Evolutionary conservation across 64 coral and sea anemone genomes (phyloP), one percentile per base, ranked within the genome.

Genomic region (Catalaphyllia jardinei): DNA sequence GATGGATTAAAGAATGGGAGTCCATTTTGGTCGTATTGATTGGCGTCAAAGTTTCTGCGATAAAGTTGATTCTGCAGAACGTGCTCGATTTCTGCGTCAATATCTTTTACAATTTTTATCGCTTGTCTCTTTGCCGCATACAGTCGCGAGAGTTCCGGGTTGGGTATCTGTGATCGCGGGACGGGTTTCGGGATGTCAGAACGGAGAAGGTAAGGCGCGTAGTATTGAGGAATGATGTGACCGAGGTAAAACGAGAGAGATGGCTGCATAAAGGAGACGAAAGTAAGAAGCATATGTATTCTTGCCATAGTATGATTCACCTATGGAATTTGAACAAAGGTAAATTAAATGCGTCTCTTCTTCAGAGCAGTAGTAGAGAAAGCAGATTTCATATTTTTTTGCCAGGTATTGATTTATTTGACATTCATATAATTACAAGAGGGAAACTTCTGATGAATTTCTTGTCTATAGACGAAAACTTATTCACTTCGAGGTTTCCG

Each of bases 91-190:
- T 84, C 81, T 4, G 81, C 65, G 39, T 84, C 63, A 19, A 84
- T 71, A 71, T 84, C 81, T 19, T 84, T 84, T 18, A 33, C 35
- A 50, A 84, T 84, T 67, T 51, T 84, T 10, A 84, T 39, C 8
- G 81, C 81, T 71, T 84, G 81, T 22, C 51, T 84, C 62, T 42
- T 64, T 51, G 81, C 81, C n/a, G 65, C 17, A 50, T 69, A 39
- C 62, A 84, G 42, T 51, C 42, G 81, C 8, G 81, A 9, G 22
- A 84, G 63, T 25, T 71, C 62, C 20, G 81, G 62, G 81, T 49
- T 63, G 46, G 10, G 3, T 24, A 51, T 24, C 14, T 20, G 11
- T 71, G 63, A 69, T 25, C 22, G 81, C 15, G 81, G 20, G 62
- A 71, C 20, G 4, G 63, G 16, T 69, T 50, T 67, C 30, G 81